phyloP scores from a whole-genome alignment of 2,113 vertebrate species.

The Procavia capensis region DNA sequence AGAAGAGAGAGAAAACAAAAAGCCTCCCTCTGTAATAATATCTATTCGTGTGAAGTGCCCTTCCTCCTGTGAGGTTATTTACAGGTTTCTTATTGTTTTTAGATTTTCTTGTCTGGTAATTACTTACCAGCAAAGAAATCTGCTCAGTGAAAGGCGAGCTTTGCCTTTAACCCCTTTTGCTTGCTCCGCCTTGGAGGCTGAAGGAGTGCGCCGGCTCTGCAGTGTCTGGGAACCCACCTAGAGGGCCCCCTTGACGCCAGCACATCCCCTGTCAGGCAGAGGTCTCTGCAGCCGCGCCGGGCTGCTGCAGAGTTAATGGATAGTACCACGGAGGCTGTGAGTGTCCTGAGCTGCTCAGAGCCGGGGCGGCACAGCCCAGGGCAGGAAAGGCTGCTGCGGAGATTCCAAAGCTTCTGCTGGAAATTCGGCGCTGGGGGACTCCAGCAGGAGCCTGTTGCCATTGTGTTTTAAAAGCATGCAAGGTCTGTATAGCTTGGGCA shows the following conservation, averaged over 20 bases:
- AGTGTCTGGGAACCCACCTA: conserved; percentile 89
- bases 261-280: conserved; percentile 83
- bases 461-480: conserved; percentile 79
- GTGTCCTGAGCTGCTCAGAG: conserved; percentile 83
- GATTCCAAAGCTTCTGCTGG: conserved; percentile 75
- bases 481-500: conserved; percentile 76
- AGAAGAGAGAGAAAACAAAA: background rate
- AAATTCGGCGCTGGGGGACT: conserved; percentile 72
- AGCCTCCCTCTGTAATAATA: background rate
- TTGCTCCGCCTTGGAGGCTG: conserved; percentile 4
- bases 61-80: conserved; percentile 29
- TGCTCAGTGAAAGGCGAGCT: background rate
- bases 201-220: conserved; percentile 60
- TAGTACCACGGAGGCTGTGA: conserved; percentile 82
- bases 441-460: conserved; percentile 84
- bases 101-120: background rate
- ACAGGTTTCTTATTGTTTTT: background rate
- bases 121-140: conserved; percentile 32
- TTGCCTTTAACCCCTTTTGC: conserved; percentile 39
- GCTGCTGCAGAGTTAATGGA: conserved; percentile 87
- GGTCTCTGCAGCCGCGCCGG: conserved; percentile 85
- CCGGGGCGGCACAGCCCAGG: conserved; percentile 57
- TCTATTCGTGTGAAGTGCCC: background rate
- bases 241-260: conserved; percentile 90
- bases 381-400: conserved; percentile 58